Base-by-base conservation (phyloP, 2,113 vertebrate species). In the Triplophysa rosa region DNA sequence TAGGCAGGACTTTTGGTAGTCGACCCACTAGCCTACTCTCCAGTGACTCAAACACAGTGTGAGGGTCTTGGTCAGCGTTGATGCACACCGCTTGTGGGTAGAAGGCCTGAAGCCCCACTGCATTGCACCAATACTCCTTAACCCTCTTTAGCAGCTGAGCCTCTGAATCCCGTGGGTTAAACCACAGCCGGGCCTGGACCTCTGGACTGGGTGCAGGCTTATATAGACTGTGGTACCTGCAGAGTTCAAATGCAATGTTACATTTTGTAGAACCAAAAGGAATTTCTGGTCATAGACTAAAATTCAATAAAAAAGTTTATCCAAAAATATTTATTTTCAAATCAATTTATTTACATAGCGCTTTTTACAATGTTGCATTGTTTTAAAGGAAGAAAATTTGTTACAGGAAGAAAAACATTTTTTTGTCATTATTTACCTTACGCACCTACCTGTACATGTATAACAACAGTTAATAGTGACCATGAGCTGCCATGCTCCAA, bases 41-140 rank as follows among this genome's bases (percentile, higher is more conserved):
- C 58, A 98, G 87, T 72, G 91, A 90, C 86, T 97, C 95, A 29
- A 95, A 96, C 79, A 99, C 87, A 0, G 82, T 89, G 47, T 93
- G 87, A 0, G 95, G 94, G 78, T 97, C 95, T 90, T 96, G 96
- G 86, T 98, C 96, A 24, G 93, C 95, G 0, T 95, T 94, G 79
- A 98, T 8, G 0, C 86, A 78, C 82, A 93, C 81, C 2, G 92
- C 92, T 6, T 88, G 86, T 77, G 86, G 63, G 62, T 93, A 99
- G 40, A 94, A 89, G 10, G 80, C 81, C 88, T 95, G 89, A 65
- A 94, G 90, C 0, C 85, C 86, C 0, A 83, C 66, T 0, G 37
- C 56, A 0, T 90, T 87, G 21, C 64, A 76, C 87, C 91, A 89
- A 87, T 95, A 96, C 47, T 67, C 24, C 0, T 87, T 86, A 67